Percentiles rank a stretch among this genome's conserved stretches.
phyloP scores from a whole-genome alignment of 2,113 vertebrate species.

The Cyprinodon tularosa region DNA sequence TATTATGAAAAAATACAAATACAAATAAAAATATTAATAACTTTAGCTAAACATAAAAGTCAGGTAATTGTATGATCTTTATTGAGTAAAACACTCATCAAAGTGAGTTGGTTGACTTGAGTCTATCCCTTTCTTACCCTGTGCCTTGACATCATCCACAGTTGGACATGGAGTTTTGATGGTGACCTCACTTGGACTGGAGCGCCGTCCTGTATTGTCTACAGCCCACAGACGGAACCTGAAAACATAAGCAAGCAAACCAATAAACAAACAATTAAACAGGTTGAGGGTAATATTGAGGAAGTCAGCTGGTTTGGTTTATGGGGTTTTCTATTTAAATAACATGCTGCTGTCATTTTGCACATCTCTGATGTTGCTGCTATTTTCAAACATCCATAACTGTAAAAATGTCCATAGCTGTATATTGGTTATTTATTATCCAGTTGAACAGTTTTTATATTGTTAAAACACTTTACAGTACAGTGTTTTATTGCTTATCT shows the following conservation, averaged over 20 bases:
- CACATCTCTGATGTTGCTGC: too few species aligned
- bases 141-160: slow-evolving; percentile 97
- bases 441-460: too few species aligned
- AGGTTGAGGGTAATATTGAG: not conserved
- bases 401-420: too few species aligned
- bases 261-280: slow-evolving; percentile 4
- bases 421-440: too few species aligned
- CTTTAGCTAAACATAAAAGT: not conserved
- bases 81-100: not conserved
- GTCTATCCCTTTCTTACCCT: slow-evolving; percentile 82
- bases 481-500: too few species aligned
- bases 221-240: slow-evolving; percentile 98
- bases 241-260: slow-evolving; percentile 10
- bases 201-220: slow-evolving; percentile 95
- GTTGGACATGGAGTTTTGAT: slow-evolving; percentile 96
- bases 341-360: not conserved
- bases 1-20: not conserved
- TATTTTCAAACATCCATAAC: too few species aligned
- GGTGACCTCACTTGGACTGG: slow-evolving; percentile 91
- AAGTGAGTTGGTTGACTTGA: not conserved
- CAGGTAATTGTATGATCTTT: not conserved
- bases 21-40: too few species aligned
- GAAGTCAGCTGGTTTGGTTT: not conserved
- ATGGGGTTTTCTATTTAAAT: not conserved
- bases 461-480: too few species aligned